Evolutionary conservation across 2,797 vertebrate species (phyloP).

Genomic region (Syngnathus rostellatus): DNA sequence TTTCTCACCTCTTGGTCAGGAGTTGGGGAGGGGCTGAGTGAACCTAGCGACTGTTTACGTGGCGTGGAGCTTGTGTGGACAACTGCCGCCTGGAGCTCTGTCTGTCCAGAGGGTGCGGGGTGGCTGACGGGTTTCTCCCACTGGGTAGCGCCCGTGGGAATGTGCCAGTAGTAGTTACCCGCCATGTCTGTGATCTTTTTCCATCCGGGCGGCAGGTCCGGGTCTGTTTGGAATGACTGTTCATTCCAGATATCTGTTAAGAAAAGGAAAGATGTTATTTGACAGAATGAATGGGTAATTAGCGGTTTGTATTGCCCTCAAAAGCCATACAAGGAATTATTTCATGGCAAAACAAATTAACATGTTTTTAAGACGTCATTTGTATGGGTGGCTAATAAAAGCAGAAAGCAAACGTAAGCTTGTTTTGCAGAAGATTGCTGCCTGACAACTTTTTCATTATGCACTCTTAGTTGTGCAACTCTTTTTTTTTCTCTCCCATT

Average conservation of each 20-base stretch:
- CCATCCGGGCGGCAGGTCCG: slow-evolving; percentile 95
- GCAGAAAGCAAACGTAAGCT: neutral
- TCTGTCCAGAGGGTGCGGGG: slow-evolving; percentile 51
- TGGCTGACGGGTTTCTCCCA: slow-evolving; percentile 83
- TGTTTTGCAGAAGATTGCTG: neutral
- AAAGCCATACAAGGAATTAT: neutral
- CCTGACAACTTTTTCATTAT: neutral
- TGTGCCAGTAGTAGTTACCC: slow-evolving; percentile 97
- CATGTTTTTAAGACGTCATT: neutral
- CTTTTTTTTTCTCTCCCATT: neutral
- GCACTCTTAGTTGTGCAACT: neutral
- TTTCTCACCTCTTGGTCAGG: slow-evolving; percentile 86
- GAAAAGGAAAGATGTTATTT: neutral
- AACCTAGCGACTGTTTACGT: slow-evolving; percentile 80
- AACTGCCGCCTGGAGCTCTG: slow-evolving; percentile 26
- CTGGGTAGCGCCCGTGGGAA: slow-evolving; percentile 94
- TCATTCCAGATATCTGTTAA: slow-evolving; percentile 89
- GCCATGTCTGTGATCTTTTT: slow-evolving; percentile 92
- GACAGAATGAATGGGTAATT: neutral
- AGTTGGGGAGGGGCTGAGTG: slow-evolving; percentile 84
- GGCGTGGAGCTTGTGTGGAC: slow-evolving; percentile 38
- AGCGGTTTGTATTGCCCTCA: neutral
- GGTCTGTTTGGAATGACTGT: slow-evolving; percentile 90
- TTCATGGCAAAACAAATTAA: neutral
- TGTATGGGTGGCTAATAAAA: neutral